Base-by-base conservation (phyloP, 2,113 vertebrate genomes). In the Albula goreensis region DNA sequence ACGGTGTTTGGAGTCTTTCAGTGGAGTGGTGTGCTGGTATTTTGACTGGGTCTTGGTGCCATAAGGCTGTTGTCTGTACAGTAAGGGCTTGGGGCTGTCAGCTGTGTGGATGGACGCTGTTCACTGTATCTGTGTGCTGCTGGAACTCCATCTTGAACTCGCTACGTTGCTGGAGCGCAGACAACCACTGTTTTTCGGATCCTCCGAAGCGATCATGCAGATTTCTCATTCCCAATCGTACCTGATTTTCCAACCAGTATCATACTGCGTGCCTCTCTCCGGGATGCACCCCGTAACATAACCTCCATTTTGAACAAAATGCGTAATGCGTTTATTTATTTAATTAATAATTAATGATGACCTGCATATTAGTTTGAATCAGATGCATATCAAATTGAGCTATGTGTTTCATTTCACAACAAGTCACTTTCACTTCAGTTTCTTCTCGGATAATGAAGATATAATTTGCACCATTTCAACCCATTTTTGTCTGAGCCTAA, bases 1-100 rank as follows among this genome's bases (percentile, higher is more conserved):
- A 92, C 83, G 63, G 77, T 52, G 9, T n/a, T 74, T 52, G 56
- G 70, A 89, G 87, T 85, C 81, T 88, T 92, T 88, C 31, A 41
- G 31, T 41, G 31, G 31, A 41, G 31, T 41, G 31, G 31, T 41
- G 31, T 41, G 85, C 85, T 93, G 88, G 88, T 85, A 77, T 53
- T 85, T 91, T 50, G 81, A 90, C 89, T 92, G 85, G 87, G 5
- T 63, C 2, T 41, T 25, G n/a, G 52, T 25, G n/a, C 15, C 60
- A 48, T 50, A 50, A 13, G 10, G 17, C 1, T 53, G 51, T n/a
- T 49, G 74, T 85, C 50, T 78, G 48, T n/a, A 50, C 48, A 57
- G 84, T 25, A 10, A 57, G 15, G n/a, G 56, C n/a, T 74, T 22
- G 22, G 22, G 70, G 70, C 2, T 74, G 63, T 70, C 63, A 70